Evolutionary conservation across 23 tunicate genomes (phyloP).

Genomic region (Trididemnum nubilum): DNA sequence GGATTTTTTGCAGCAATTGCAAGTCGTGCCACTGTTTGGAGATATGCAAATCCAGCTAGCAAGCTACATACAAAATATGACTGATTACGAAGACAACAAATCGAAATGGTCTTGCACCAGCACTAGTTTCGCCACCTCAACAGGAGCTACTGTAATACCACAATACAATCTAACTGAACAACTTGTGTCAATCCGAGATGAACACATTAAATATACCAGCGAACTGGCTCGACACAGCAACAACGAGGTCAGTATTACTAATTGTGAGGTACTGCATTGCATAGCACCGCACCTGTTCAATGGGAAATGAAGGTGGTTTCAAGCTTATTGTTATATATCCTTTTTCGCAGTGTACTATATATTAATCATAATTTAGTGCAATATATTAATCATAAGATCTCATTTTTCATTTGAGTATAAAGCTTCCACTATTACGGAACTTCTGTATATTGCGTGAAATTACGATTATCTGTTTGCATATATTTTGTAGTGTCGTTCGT

Average conservation of each 20-base stretch:
- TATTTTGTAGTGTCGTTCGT: no score
- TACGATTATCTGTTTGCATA: no score
- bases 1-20: constrained; percentile 51
- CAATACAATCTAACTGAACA: constrained; percentile 92
- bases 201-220: constrained; percentile 96
- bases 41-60: constrained; percentile 99
- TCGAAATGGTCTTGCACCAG: constrained; percentile 93
- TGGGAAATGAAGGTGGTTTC: no score
- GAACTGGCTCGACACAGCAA: constrained; percentile 94
- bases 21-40: constrained; percentile 96
- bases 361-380: no score
- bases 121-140: constrained; percentile 38
- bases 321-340: no score
- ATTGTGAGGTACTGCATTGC: no score
- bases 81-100: constrained; percentile 92
- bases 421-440: no score
- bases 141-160: constrained; percentile 51
- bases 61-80: constrained; percentile 95
- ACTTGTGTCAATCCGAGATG: constrained; percentile 79
- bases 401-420: no score
- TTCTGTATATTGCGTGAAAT: no score
- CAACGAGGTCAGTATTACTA: constrained; percentile 59
- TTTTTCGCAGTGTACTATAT: no score
- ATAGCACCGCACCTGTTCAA: no score
- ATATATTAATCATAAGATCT: no score